Evolutionary conservation across 2,888 invertebrate genomes (phyloP).

Genomic region (Ormyrus nitidulus): DNA sequence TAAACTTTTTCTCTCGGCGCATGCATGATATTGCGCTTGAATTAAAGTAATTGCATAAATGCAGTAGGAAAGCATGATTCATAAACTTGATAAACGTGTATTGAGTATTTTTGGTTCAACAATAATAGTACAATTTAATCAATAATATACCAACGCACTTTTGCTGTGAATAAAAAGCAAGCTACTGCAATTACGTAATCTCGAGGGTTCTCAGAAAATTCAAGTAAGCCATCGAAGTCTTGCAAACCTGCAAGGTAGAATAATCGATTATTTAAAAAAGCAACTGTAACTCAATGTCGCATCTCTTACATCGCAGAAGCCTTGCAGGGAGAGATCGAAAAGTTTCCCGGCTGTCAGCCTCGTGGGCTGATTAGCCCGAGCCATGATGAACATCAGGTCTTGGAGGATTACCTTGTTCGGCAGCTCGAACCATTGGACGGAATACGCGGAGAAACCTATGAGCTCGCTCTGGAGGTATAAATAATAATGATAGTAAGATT

Average conservation of each 20-base stretch:
- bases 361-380: constrained; percentile 65
- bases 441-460: constrained; percentile 62
- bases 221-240: constrained; percentile 67
- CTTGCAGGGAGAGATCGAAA: constrained; percentile 66
- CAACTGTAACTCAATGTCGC: not conserved
- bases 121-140: constrained; percentile 2
- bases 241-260: constrained; percentile 58
- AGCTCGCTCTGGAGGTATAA: constrained; percentile 59
- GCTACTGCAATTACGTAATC: constrained; percentile 40
- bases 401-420: constrained; percentile 59
- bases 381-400: constrained; percentile 63
- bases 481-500: not conserved
- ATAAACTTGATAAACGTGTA: constrained; percentile 25
- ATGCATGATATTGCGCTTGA: not conserved
- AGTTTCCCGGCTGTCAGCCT: constrained; percentile 68
- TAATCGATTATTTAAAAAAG: no score
- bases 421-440: constrained; percentile 65
- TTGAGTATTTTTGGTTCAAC: constrained; percentile 33
- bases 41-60: not conserved
- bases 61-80: constrained; percentile 10
- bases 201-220: constrained; percentile 67
- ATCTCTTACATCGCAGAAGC: constrained; percentile 65
- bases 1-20: not conserved
- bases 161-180: not conserved
- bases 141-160: constrained; percentile 12